These are phyloP conservation scores for Cheiracanthium punctorium DNA, from an alignment of 2,888 invertebrate genomes.

Conservation along the genomic window DNA sequence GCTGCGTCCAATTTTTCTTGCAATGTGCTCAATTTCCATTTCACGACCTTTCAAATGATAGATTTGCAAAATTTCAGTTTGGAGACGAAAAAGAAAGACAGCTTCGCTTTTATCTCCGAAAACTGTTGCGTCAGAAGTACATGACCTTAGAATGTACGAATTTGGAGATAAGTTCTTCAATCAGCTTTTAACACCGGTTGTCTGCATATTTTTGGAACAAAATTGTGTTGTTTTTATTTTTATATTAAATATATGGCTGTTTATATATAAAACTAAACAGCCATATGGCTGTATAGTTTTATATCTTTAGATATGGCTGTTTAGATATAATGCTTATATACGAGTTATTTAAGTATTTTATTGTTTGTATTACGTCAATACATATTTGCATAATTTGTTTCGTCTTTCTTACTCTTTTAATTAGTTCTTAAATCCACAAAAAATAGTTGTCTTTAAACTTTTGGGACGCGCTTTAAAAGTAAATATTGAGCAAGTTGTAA, in stretches of 20 bases:
- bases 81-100: background rate
- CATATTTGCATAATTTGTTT: background rate
- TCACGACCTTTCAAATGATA: background rate
- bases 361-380: background rate
- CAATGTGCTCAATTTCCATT: background rate
- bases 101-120: background rate
- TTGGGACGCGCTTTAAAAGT: background rate
- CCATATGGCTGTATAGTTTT: too few species aligned
- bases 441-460: background rate
- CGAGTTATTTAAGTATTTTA: background rate
- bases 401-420: background rate
- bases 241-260: background rate
- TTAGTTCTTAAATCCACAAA: background rate
- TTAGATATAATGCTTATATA: too few species aligned
- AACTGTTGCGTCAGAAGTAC: background rate
- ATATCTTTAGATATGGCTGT: too few species aligned
- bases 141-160: background rate
- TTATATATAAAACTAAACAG: too few species aligned
- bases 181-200: background rate
- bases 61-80: background rate
- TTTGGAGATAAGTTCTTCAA: background rate
- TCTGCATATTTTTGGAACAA: background rate
- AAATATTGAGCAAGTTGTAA: too few species aligned
- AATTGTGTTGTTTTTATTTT: background rate
- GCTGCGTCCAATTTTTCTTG: slow-evolving; percentile 1